These are phyloP conservation scores for Popillia japonica DNA, from an alignment of 1,140 invertebrate genomes.

Conservation along the genomic window DNA sequence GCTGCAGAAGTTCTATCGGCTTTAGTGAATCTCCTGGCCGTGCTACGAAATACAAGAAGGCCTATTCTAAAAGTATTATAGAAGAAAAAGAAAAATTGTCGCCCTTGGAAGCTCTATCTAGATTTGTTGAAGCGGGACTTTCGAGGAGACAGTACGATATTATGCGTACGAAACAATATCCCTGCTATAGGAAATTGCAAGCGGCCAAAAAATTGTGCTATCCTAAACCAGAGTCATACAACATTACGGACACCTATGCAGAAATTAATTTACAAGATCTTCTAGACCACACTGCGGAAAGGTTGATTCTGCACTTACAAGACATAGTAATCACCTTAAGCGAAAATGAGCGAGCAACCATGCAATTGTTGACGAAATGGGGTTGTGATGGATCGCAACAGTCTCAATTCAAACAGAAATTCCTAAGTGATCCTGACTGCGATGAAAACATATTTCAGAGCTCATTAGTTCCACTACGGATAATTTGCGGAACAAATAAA, in stretches of 20 bases:
- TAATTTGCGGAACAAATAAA: constrained; percentile 44
- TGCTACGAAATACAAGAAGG: constrained; percentile 27
- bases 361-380: constrained; percentile 44
- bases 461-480: constrained; percentile 55
- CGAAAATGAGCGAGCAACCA: constrained; percentile 10
- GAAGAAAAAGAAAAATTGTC: constrained; percentile 24
- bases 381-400: constrained; percentile 46
- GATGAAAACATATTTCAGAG: constrained; percentile 51
- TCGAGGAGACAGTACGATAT: constrained; percentile 32
- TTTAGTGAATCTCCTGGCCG: background rate
- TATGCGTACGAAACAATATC: too few relatives aligned
- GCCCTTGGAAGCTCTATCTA: constrained; percentile 35
- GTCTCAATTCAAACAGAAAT: too few relatives aligned
- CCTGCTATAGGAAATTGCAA: too few relatives aligned
- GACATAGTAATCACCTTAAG: constrained; percentile 28
- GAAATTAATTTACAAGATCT: constrained; percentile 48
- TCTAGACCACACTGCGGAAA: constrained; percentile 45
- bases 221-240: constrained; percentile 19
- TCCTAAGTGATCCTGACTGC: constrained; percentile 45
- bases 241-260: constrained; percentile 42
- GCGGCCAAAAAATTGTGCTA: constrained; percentile 36
- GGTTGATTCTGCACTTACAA: constrained; percentile 40
- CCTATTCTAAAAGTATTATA: constrained; percentile 7
- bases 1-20: constrained; percentile 1
- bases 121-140: constrained; percentile 34